Evolutionary conservation across 2,113 vertebrate species (phyloP).

Genomic region (Serilophus lunatus): DNA sequence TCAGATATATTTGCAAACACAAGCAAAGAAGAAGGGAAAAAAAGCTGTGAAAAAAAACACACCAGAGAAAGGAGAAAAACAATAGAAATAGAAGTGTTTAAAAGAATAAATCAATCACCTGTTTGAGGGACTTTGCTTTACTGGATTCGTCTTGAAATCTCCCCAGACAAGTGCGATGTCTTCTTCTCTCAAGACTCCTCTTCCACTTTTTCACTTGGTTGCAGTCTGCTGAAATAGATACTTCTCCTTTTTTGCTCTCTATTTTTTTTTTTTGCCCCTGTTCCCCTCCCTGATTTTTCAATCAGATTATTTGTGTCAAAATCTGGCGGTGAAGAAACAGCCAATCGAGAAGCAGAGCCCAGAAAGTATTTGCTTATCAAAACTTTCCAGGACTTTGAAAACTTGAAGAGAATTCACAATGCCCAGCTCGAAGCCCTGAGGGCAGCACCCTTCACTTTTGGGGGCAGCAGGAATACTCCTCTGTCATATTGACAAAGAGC

Average conservation of each 20-base stretch:
- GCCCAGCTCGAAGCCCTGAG: constrained; percentile 8
- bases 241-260: constrained; percentile 77
- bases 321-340: constrained; percentile 74
- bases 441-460: constrained; percentile 1
- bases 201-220: constrained; percentile 60
- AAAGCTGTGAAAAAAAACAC: neutral
- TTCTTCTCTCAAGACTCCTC: constrained; percentile 59
- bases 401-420: constrained; percentile 48
- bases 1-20: neutral
- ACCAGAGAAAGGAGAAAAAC: neutral
- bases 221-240: constrained; percentile 83
- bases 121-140: constrained; percentile 41
- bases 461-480: constrained; percentile 23
- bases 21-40: neutral
- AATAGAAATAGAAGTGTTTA: neutral
- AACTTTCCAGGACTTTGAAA: constrained; percentile 67
- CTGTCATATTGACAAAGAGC: neutral
- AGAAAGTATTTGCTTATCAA: constrained; percentile 79
- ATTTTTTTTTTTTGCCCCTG: constrained; percentile 34
- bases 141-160: constrained; percentile 22
- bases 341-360: constrained; percentile 67
- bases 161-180: neutral
- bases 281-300: constrained; percentile 85
- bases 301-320: constrained; percentile 87
- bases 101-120: constrained; percentile 66